Evolutionary conservation across 2,113 vertebrate species (phyloP), one percentile per base, ranked within the genome.

Genomic region (Cyprinodon brontotheroides): DNA sequence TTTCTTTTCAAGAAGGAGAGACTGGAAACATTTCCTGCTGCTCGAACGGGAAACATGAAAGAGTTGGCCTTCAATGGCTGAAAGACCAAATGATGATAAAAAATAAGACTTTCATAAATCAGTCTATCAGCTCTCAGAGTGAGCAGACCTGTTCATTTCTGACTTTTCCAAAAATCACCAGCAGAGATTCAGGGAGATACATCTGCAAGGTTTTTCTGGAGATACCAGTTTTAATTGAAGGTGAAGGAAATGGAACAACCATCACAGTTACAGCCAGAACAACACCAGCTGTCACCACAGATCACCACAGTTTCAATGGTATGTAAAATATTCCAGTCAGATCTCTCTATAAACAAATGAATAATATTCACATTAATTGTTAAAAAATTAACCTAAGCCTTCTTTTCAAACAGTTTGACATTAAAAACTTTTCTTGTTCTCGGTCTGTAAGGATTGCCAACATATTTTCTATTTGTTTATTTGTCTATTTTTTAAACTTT

Each of bases 161-260:
- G 60, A 67, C 0, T 10, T 0, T 90, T 14, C 0, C 0, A 5
- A 61, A 0, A 0, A 1, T 87, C 0, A 61, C 0, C 20, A 3
- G 1, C 43, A 1, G 45, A 0, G 3, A 81, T 61, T 70, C 83
- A 39, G 86, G 74, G 0, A 76, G 0, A 4, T 90, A 90, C 62
- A 37, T 41, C 64, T 90, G 89, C 40, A 8, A 0, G 3, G 40
- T 86, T 5, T 0, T 0, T 15, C 0, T 68, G 41, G 78, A 78
- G 0, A 45, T 87, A 67, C 86, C 86, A 10, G 0, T 0, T 7
- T 22, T 41, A 0, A 0, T 0, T 0, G 0, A 0, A 3, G 0
- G 0, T 4, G 0, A 0, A 2, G 89, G 88, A 77, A 75, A 59
- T 0, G 82, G 89, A 0, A 85, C 84, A 0, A 11, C 71, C 43